Base-by-base conservation (phyloP, 1,140 invertebrate genomes). In the Holotrichia oblita region DNA sequence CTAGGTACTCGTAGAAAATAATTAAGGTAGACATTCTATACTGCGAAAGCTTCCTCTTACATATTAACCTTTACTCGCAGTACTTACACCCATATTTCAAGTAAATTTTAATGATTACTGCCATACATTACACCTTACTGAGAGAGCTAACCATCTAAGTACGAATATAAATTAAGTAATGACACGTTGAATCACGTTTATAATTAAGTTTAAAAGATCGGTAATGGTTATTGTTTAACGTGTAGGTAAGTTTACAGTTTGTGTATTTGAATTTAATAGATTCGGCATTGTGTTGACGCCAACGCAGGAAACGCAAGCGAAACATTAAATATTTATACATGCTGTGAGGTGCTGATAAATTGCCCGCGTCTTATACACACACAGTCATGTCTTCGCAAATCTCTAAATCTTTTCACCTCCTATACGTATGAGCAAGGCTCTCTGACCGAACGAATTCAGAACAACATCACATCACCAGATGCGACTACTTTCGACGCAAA, bases 241-340 rank as follows among this genome's bases (percentile, higher is more conserved):
- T 64, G 61, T 64, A 64, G 61, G 61, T 64, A 64, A 64, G 61
- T 20, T 64, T 64, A 64, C 61, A 22, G 61, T 64, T 64, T 17
- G 61, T 20, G 61, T 64, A 64, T 64, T 64, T 64, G 61, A 64
- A 64, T 64, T 64, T 64, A 64, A 64, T 64, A 64, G 61, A 64
- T 64, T 64, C 22, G n/a, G 22, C 22, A 64, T 64, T 64, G 61
- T 64, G 24, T 64, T 64, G 22, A 64, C 61, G 17, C 61, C 61
- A 64, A 64, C 61, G 61, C 61, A n/a, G n/a, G 4, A 64, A 27
- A 6, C 12, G 44, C 61, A 20, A 22, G 61, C 7, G 24, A 64
- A 64, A 17, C 61, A 17, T 17, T 64, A 64, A 64, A 64, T 64
- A 64, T 64, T 64, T 10, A 64, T 64, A 10, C 22, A 64, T 27